phyloP scores from a whole-genome alignment of 2,888 invertebrate genomes.

The Cantharis rustica region DNA sequence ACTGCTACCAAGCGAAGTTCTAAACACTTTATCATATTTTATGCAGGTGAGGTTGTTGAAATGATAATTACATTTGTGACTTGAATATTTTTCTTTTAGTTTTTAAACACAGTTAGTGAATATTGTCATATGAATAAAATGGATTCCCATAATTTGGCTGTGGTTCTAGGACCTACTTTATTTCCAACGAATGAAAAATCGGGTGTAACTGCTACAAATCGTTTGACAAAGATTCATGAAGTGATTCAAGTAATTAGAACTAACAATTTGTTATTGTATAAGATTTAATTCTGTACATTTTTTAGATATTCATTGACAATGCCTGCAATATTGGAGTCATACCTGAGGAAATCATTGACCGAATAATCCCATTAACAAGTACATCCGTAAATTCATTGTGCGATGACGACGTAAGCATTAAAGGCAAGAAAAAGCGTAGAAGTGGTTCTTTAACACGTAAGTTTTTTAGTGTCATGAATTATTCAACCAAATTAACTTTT shows the following conservation, averaged over 20 bases:
- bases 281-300: slow-evolving; percentile 37
- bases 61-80: neutral
- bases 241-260: slow-evolving; percentile 66
- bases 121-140: slow-evolving; percentile 78
- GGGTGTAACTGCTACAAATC: slow-evolving; percentile 61
- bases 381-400: slow-evolving; percentile 49
- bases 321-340: slow-evolving; percentile 75
- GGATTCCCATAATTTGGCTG: slow-evolving; percentile 81
- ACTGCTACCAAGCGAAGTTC: slow-evolving; percentile 75
- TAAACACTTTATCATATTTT: slow-evolving; percentile 80
- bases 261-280: neutral
- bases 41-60: slow-evolving; percentile 67
- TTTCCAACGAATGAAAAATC: slow-evolving; percentile 74
- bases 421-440: slow-evolving; percentile 77
- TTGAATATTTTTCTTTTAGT: slow-evolving; percentile 54
- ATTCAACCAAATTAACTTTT: slow-evolving; percentile 5
- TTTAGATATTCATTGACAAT: slow-evolving; percentile 79
- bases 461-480: neutral
- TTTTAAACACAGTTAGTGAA: slow-evolving; percentile 71
- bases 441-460: slow-evolving; percentile 87
- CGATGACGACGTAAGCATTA: slow-evolving; percentile 60
- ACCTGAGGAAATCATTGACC: slow-evolving; percentile 63
- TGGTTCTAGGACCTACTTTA: slow-evolving; percentile 84
- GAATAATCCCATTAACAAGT: slow-evolving; percentile 44
- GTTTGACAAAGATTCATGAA: slow-evolving; percentile 71